These are phyloP conservation scores for Myzus persicae DNA, from an alignment of 1,140 invertebrate species.

Conservation along the genomic window DNA sequence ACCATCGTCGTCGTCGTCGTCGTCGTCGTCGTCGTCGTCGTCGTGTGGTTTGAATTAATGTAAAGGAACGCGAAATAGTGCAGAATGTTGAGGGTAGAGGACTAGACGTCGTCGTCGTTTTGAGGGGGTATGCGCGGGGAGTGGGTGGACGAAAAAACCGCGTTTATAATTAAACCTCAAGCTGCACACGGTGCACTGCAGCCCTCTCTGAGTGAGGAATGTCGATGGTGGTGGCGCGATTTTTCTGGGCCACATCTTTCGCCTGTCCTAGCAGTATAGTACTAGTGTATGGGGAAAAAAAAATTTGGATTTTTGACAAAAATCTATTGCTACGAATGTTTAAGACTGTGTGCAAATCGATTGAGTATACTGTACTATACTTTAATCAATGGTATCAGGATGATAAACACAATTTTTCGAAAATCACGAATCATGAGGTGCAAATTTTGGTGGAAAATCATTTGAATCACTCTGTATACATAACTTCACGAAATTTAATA, in stretches of 20 bases:
- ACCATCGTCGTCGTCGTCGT: not conserved
- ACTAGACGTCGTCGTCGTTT: not conserved
- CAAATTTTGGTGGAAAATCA: not conserved
- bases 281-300: not conserved
- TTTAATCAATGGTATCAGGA: too few species aligned
- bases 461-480: not conserved
- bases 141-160: not conserved
- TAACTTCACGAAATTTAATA: not conserved
- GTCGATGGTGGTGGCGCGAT: not conserved
- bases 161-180: constrained; percentile 5
- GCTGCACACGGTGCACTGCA: not conserved
- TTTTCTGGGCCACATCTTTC: not conserved
- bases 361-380: too few species aligned
- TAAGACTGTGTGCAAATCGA: too few species aligned
- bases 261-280: not conserved
- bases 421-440: not conserved
- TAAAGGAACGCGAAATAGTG: constrained; percentile 29
- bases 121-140: not conserved
- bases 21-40: not conserved
- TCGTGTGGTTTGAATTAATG: constrained; percentile 20
- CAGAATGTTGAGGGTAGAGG: not conserved
- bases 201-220: not conserved
- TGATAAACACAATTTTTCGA: not conserved
- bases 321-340: too few species aligned
- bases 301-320: not conserved